phyloP scores from a whole-genome alignment of 1,140 invertebrate species.

The Drosophila punjabiensis region DNA sequence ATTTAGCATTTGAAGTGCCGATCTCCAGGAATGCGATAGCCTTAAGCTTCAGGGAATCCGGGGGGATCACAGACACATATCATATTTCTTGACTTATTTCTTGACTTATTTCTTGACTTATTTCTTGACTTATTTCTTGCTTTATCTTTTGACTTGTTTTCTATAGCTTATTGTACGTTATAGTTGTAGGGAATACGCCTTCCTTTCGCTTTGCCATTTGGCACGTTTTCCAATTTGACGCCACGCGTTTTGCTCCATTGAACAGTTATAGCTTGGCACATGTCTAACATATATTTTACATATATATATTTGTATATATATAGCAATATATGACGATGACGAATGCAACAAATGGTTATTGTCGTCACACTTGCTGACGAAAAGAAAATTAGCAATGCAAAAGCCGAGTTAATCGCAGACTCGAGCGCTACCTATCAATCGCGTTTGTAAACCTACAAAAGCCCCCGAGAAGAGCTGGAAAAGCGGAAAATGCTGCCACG shows the following conservation, averaged over 20 bases:
- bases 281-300: not conserved
- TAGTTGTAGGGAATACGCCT: not conserved
- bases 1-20: constrained; percentile 49
- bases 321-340: constrained; percentile 10
- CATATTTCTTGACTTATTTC: constrained; percentile 23
- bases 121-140: constrained; percentile 17
- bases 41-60: not conserved
- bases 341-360: constrained; percentile 24
- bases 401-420: constrained; percentile 11
- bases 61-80: constrained; percentile 6
- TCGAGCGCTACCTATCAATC: constrained; percentile 18
- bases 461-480: constrained; percentile 8
- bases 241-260: constrained; percentile 41
- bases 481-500: constrained; percentile 18
- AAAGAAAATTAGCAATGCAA: constrained; percentile 34
- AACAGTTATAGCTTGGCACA: not conserved
- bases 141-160: not conserved
- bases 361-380: constrained; percentile 36
- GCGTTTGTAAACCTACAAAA: constrained; percentile 18
- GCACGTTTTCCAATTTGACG: constrained; percentile 50
- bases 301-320: not conserved
- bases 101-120: constrained; percentile 15
- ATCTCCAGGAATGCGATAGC: constrained; percentile 17
- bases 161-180: not conserved
- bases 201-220: constrained; percentile 16